Percentiles rank a stretch among this genome's conserved stretches.
Evolutionary conservation across 1,140 invertebrate species (phyloP).

Genomic region (Akabosia matsudoensis): DNA sequence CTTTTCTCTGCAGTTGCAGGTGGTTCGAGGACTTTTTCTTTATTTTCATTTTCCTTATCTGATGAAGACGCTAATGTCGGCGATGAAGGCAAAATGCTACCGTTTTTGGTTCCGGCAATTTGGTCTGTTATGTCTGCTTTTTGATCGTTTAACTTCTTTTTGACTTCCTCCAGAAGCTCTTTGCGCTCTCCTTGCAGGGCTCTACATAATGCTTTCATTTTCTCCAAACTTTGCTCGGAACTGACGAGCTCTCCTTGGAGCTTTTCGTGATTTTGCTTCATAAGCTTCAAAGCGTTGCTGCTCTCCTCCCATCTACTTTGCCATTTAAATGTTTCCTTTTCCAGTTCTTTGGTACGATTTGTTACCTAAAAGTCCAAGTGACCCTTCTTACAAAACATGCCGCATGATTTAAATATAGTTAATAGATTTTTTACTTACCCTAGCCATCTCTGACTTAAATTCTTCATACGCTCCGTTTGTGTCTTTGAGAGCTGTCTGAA

Average conservation of each 20-base stretch:
- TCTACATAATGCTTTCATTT: slow-evolving; percentile 43
- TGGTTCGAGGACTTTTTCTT: not conserved
- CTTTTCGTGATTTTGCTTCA: slow-evolving; percentile 37
- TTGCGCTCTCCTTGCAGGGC: slow-evolving; percentile 42
- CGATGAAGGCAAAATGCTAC: not conserved
- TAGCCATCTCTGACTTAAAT: slow-evolving; percentile 43
- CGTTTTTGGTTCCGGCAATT: not conserved
- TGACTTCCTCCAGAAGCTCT: slow-evolving; percentile 36
- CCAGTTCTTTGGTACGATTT: slow-evolving; percentile 40
- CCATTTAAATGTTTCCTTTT: slow-evolving; percentile 42
- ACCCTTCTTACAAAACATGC: not conserved
- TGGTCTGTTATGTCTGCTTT: not conserved
- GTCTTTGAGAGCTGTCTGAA: slow-evolving; percentile 42
- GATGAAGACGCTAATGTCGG: slow-evolving; percentile 1
- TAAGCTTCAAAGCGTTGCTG: slow-evolving; percentile 25
- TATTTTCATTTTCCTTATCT: not conserved
- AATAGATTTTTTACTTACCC: slow-evolving; percentile 26
- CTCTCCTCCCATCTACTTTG: slow-evolving; percentile 44
- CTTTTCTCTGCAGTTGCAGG: not conserved
- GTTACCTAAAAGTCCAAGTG: slow-evolving; percentile 35
- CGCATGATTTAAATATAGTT: not conserved
- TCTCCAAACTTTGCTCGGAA: slow-evolving; percentile 37
- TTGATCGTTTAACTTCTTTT: not conserved
- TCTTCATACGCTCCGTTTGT: slow-evolving; percentile 42
- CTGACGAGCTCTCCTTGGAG: slow-evolving; percentile 37